Conservation (phyloP, 1,140 invertebrate genomes). For the Neoseiulus cucumeris region DNA sequence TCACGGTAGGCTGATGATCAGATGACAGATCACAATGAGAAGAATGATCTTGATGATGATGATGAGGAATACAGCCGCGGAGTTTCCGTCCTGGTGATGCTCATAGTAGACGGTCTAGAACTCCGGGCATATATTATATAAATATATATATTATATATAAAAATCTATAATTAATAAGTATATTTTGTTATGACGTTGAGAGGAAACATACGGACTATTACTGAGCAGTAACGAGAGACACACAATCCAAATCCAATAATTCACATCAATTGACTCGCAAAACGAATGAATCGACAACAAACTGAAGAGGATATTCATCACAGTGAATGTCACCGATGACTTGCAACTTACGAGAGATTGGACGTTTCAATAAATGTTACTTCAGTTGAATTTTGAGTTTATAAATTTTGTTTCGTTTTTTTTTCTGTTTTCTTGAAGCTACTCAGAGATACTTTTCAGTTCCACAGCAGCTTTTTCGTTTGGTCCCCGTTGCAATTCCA, state of each 20-base stretch:
- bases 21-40: background rate
- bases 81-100: background rate
- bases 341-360: too few relatives aligned
- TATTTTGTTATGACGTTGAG: constrained; percentile 10
- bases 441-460: background rate
- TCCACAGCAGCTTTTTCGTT: background rate
- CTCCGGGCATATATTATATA: background rate
- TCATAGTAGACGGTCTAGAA: background rate
- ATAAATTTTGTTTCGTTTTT: constrained; percentile 1
- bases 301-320: too few relatives aligned
- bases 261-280: too few relatives aligned
- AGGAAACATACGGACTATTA: too few relatives aligned
- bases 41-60: background rate
- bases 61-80: background rate
- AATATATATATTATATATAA: constrained; percentile 8
- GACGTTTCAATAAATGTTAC: constrained; percentile 6
- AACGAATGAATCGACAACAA: too few relatives aligned
- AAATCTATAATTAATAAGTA: constrained; percentile 8
- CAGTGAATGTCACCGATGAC: too few relatives aligned
- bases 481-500: background rate
- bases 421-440: background rate
- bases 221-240: too few relatives aligned
- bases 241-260: too few relatives aligned
- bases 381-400: constrained; percentile 9
- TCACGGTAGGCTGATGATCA: too few relatives aligned